phyloP scores from a whole-genome alignment of 2,797 vertebrate species.

The Spea hammondii region DNA sequence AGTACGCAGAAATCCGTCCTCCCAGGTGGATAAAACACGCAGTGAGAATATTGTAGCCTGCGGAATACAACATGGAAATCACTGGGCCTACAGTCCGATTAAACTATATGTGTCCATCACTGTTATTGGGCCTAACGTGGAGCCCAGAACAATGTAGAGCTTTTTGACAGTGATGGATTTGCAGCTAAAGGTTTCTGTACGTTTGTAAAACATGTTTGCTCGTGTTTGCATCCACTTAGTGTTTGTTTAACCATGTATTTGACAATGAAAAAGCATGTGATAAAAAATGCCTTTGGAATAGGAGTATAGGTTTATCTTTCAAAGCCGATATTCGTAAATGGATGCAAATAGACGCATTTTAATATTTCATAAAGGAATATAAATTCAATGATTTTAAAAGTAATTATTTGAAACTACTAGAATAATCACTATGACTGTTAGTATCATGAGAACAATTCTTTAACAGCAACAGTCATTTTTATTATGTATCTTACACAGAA shows the following conservation, averaged over 20 bases:
- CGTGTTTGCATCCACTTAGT: neutral
- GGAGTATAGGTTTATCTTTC: neutral
- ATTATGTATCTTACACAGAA: too few species aligned
- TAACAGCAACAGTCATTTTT: too few species aligned
- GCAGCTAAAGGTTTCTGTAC: neutral
- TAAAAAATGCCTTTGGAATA: neutral
- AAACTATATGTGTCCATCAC: neutral
- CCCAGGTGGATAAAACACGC: too few species aligned
- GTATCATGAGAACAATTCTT: too few species aligned
- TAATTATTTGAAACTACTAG: too few species aligned
- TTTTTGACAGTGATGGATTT: neutral
- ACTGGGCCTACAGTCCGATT: neutral
- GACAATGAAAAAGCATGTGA: neutral
- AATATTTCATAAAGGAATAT: too few species aligned
- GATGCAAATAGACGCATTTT: conserved; percentile 34
- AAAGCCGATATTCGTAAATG: conserved; percentile 1
- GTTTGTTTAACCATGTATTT: neutral
- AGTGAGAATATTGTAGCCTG: neutral
- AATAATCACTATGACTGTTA: too few species aligned
- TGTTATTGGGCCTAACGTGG: neutral
- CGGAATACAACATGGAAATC: neutral
- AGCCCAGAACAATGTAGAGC: neutral
- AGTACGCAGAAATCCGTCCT: too few species aligned
- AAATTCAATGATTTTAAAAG: too few species aligned
- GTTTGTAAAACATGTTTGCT: neutral